These are phyloP conservation scores for Mobula birostris DNA, from an alignment of 2,113 vertebrate genomes.

Conservation along the genomic window DNA sequence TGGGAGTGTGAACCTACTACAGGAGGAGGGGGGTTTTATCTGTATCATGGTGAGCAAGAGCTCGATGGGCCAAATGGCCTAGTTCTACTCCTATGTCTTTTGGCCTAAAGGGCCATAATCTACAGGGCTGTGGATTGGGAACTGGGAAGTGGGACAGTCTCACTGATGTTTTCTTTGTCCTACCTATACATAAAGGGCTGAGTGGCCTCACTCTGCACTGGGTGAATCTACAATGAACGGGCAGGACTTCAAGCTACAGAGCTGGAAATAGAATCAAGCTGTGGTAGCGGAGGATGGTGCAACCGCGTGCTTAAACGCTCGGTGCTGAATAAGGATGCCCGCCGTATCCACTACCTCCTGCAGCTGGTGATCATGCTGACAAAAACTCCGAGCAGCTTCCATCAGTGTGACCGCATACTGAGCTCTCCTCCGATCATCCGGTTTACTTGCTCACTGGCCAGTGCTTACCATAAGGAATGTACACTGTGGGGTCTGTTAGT, in stretches of 20 bases:
- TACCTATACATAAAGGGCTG: background rate
- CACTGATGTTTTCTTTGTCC: background rate
- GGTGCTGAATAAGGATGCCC: background rate
- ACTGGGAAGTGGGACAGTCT: background rate
- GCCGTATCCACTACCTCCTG: background rate
- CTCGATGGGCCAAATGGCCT: too few relatives aligned
- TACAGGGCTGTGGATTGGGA: background rate
- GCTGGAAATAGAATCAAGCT: background rate
- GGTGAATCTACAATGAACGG: background rate
- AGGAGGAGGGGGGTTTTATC: background rate
- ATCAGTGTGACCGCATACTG: background rate
- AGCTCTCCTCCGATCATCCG: background rate
- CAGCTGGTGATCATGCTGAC: background rate
- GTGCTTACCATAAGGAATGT: too few relatives aligned
- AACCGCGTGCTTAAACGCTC: background rate
- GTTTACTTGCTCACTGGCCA: background rate
- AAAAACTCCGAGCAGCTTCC: background rate
- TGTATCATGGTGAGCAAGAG: background rate
- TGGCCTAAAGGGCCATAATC: background rate
- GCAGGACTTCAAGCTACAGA: background rate
- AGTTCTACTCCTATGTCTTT: too few relatives aligned
- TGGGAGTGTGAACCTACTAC: background rate
- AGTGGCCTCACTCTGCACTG: background rate
- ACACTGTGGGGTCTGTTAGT: background rate
- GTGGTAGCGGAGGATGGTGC: background rate